phyloP scores from a whole-genome alignment of 2,797 vertebrate genomes.

The Pterois miles region DNA sequence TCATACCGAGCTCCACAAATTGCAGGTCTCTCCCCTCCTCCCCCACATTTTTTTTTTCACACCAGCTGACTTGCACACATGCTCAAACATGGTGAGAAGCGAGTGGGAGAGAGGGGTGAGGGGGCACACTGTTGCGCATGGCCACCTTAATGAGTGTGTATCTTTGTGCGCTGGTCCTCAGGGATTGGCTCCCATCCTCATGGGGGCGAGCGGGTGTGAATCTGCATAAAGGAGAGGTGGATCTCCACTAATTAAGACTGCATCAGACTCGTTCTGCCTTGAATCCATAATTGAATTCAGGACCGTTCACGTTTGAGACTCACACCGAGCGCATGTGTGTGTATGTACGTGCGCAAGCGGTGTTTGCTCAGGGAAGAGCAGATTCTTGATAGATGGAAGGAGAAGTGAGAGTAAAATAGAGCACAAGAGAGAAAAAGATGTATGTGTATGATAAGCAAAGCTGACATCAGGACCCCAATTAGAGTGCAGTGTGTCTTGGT shows the following conservation, averaged over 20 bases:
- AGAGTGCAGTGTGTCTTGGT: slow-evolving; percentile 57
- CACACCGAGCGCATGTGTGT: background rate
- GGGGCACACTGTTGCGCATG: slow-evolving; percentile 5
- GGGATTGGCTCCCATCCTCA: slow-evolving; percentile 34
- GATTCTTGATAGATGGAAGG: slow-evolving; percentile 44
- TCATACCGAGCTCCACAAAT: background rate
- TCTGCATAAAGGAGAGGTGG: slow-evolving; percentile 34
- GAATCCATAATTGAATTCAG: slow-evolving; percentile 55
- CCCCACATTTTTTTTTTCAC: slow-evolving; percentile 16
- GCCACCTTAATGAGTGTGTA: slow-evolving; percentile 37
- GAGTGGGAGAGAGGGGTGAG: background rate
- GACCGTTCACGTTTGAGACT: slow-evolving; percentile 9
- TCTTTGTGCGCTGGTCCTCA: background rate
- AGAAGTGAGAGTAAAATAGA: slow-evolving; percentile 25
- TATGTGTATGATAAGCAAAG: slow-evolving; percentile 62
- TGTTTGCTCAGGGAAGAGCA: slow-evolving; percentile 20
- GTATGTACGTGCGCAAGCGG: background rate
- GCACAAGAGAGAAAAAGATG: slow-evolving; percentile 40
- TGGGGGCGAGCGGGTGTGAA: slow-evolving; percentile 50
- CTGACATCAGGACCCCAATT: slow-evolving; percentile 80
- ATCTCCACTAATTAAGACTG: slow-evolving; percentile 64
- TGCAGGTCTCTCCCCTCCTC: background rate
- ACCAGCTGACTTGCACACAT: background rate
- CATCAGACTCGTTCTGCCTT: slow-evolving; percentile 17
- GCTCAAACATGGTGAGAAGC: slow-evolving; percentile 6